phyloP scores from a whole-genome alignment of 2,888 invertebrate species.

The Campopleginae sp. region DNA sequence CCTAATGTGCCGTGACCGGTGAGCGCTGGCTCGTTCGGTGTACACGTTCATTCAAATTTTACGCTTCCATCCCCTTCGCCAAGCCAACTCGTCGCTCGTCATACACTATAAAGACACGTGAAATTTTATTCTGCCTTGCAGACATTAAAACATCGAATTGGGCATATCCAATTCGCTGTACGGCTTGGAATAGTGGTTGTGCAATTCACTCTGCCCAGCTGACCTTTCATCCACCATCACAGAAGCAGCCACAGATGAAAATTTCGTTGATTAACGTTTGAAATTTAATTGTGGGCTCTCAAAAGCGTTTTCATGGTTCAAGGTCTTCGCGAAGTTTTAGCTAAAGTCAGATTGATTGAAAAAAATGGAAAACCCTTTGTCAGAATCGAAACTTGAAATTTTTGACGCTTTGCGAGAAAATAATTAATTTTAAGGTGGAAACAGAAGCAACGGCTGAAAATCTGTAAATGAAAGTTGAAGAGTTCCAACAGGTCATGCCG shows the following conservation, averaged over 20 bases:
- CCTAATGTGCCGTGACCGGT: conserved; percentile 78
- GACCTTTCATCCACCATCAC: neutral
- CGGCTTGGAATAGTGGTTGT: neutral
- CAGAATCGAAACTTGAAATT: too few species aligned
- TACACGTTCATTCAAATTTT: conserved; percentile 83
- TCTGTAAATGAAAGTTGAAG: too few species aligned
- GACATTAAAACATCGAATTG: conserved; percentile 14
- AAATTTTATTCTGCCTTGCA: conserved; percentile 74
- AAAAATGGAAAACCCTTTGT: too few species aligned
- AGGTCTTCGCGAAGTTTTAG: too few species aligned
- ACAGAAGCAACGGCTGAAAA: too few species aligned
- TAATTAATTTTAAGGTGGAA: too few species aligned
- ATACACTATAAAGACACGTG: conserved; percentile 75
- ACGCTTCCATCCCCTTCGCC: conserved; percentile 78
- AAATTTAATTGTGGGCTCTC: neutral
- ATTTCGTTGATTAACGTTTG: neutral
- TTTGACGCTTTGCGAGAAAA: too few species aligned
- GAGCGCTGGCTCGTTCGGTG: conserved; percentile 69
- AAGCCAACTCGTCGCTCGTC: conserved; percentile 71
- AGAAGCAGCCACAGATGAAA: neutral
- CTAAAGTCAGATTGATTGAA: too few species aligned
- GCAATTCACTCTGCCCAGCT: neutral
- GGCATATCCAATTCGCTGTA: neutral
- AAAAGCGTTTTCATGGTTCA: too few species aligned
- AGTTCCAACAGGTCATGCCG: too few species aligned